Evolutionary conservation across 2,888 invertebrate species (phyloP), one percentile per base, ranked within the genome.

Genomic region (Sinopyrophorus schimmeli): DNA sequence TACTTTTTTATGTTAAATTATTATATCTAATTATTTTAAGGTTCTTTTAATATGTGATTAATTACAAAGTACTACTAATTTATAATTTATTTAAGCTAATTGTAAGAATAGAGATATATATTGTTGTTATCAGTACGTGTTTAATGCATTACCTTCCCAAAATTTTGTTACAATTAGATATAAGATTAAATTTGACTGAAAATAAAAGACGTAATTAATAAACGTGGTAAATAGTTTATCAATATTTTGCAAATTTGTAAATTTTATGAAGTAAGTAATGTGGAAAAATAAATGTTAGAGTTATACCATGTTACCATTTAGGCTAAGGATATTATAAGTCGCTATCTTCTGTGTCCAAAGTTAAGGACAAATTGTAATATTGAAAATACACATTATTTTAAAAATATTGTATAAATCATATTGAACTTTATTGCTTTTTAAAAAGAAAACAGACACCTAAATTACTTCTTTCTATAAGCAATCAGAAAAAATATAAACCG

Each of bases 161-260:
- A 43, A 23, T 28, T 17, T 17, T 21, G 37, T 38, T 28, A 18
- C 17, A 37, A 37, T 38, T 42, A 47, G 32, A 32, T 39, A 16
- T 39, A 44, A 50, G 27, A 44, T 44, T 32, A 21, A 43, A 50
- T 39, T 42, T 40, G 50, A 50, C 50, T 50, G 50, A 50, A 37
- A 39, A 50, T 39, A 41, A 65, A 62, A 62, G 15, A 24, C 35
- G 62, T 65, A 64, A 31, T n/a, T n/a, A n/a, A 28, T 67, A 64
- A 59, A 58, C 56, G 53, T 47, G 51, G 55, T 55, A 58, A n/a
- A n/a, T 60, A 61, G 63, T 64, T 65, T 34, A 62, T 63, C 64
- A 60, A 63, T 64, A 64, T 61, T 63, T 63, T 65, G 62, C 60
- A 62, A 64, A 60, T 64, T 64, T 62, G 60, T 65, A 63, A 50